A percentile compares a stretch with the other conserved stretches of the same genome.
These are phyloP conservation scores for Acestrorhynchus altus DNA, from an alignment of 2,797 vertebrate genomes.

Conservation along the genomic window DNA sequence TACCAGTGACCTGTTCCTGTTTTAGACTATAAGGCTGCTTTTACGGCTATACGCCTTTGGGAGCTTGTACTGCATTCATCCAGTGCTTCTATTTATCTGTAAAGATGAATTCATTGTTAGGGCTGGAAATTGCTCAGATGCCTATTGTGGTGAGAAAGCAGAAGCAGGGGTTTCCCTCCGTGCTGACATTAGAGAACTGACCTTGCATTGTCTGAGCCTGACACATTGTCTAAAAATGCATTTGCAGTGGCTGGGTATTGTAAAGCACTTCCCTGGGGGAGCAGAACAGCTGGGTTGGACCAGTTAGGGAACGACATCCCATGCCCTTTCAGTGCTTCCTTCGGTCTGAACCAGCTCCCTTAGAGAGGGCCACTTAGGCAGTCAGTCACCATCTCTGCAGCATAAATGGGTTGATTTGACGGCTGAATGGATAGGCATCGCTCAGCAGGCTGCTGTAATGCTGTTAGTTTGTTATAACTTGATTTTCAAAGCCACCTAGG, in stretches of 20 bases:
- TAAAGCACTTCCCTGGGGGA: conserved; percentile 25
- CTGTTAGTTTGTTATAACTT: conserved; percentile 39
- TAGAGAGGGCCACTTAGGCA: not conserved
- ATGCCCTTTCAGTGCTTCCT: not conserved
- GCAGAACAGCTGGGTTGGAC: conserved; percentile 11
- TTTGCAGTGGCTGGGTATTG: conserved; percentile 1
- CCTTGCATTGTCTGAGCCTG: conserved; percentile 9
- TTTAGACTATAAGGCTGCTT: not conserved
- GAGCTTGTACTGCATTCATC: not conserved
- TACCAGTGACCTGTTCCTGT: too few species aligned
- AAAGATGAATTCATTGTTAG: conserved; percentile 1
- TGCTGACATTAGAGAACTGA: conserved; percentile 1
- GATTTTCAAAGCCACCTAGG: conserved; percentile 21
- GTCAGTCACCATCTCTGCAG: not conserved
- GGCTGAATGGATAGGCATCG: conserved; percentile 23
- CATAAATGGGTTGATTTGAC: conserved; percentile 30
- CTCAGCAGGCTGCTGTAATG: conserved; percentile 24
- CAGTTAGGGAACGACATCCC: not conserved
- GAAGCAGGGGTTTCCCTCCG: conserved; percentile 1
- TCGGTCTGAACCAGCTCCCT: not conserved
- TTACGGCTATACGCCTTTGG: not conserved
- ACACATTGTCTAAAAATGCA: conserved; percentile 2
- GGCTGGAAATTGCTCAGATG: not conserved
- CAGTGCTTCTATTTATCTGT: not conserved
- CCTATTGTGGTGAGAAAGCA: not conserved